These are phyloP conservation scores for Myotis planiceps DNA, from an alignment of 2,797 vertebrate species.

Conservation along the genomic window DNA sequence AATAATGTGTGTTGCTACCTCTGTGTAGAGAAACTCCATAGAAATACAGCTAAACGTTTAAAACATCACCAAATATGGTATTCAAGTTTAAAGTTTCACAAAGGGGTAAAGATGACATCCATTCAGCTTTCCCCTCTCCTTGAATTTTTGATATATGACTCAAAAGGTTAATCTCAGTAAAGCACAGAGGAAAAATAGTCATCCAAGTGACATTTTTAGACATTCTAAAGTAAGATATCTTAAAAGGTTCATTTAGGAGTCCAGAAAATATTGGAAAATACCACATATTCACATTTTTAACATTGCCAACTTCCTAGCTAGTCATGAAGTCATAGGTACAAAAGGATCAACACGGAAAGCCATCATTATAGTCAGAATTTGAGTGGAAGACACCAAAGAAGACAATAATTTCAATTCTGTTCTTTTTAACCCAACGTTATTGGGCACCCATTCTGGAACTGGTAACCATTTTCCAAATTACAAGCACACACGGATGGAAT, in stretches of 20 bases:
- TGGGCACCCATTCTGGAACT: not conserved
- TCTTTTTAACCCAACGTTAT: not conserved
- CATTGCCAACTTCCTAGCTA: not conserved
- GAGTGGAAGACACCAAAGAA: not conserved
- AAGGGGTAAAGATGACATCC: conserved; percentile 64
- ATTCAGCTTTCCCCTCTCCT: conserved; percentile 56
- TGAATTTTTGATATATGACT: conserved; percentile 77
- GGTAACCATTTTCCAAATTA: conserved; percentile 49
- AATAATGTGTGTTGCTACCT: not conserved
- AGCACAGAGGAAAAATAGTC: conserved; percentile 65
- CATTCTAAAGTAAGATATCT: conserved; percentile 66
- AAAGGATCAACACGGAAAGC: not conserved
- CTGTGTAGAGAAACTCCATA: not conserved
- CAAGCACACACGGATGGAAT: conserved; percentile 45
- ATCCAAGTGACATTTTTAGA: conserved; percentile 73
- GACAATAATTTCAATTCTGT: not conserved
- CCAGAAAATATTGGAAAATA: conserved; percentile 62
- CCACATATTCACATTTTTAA: conserved; percentile 52
- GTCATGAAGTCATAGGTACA: not conserved
- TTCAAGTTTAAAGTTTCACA: conserved; percentile 52
- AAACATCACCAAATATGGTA: not conserved
- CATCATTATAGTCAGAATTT: not conserved
- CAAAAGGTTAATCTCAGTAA: conserved; percentile 80
- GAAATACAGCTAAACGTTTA: conserved; percentile 6
- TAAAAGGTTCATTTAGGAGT: conserved; percentile 55